Evolutionary conservation across 2,797 vertebrate species (phyloP).

Genomic region (Manis pentadactyla): DNA sequence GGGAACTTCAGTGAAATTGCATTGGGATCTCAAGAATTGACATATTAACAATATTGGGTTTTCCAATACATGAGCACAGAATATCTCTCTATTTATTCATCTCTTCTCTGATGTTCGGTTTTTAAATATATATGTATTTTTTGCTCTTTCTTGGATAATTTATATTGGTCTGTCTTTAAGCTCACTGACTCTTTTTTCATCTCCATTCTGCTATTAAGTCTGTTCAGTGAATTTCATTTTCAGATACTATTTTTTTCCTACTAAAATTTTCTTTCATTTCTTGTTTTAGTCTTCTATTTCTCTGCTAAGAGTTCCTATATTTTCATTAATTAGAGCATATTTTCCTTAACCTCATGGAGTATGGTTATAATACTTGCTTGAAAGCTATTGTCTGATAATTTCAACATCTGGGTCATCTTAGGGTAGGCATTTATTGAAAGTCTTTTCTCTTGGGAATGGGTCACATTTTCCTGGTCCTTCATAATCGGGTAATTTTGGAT

Average conservation of each 20-base stretch:
- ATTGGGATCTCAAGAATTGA: background rate
- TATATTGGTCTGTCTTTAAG: background rate
- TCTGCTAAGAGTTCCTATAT: background rate
- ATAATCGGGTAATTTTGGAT: background rate
- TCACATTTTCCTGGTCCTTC: constrained; percentile 16
- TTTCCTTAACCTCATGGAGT: background rate
- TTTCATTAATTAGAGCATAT: background rate
- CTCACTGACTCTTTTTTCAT: background rate
- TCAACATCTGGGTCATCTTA: background rate
- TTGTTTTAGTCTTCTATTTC: background rate
- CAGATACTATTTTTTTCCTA: background rate
- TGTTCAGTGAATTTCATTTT: background rate
- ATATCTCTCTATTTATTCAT: background rate
- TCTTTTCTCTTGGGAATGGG: background rate
- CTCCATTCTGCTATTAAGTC: background rate
- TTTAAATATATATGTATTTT: background rate
- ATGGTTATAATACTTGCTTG: background rate
- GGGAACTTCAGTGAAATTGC: background rate
- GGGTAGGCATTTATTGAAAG: background rate
- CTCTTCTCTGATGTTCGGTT: background rate
- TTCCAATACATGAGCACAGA: background rate
- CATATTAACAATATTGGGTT: background rate
- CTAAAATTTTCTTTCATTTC: background rate
- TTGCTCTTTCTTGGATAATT: background rate
- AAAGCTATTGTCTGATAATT: background rate